These are phyloP conservation scores for Pristionchus entomophagus DNA, from an alignment of 2,888 invertebrate genomes.

Conservation along the genomic window DNA sequence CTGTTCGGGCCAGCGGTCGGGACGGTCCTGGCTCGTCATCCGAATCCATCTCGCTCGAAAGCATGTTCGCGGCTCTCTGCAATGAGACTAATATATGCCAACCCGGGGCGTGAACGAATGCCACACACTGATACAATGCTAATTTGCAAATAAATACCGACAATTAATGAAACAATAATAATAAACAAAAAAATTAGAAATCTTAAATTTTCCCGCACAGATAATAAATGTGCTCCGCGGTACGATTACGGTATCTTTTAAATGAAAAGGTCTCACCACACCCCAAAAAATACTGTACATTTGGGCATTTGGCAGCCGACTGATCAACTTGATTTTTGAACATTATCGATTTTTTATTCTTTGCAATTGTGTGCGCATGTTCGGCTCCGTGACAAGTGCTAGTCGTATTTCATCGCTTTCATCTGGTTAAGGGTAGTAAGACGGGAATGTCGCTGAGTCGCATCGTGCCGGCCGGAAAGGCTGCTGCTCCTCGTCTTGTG, in stretches of 20 bases:
- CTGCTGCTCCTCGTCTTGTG: constrained; percentile 60
- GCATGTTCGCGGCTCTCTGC: no score
- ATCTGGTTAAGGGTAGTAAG: constrained; percentile 51
- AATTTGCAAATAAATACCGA: no score
- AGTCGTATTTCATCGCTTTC: background rate
- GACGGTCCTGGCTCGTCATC: no score
- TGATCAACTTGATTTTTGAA: background rate
- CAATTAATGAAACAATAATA: no score
- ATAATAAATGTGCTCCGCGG: background rate
- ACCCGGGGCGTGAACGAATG: no score
- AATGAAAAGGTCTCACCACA: background rate
- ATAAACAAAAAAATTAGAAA: background rate
- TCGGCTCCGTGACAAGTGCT: background rate
- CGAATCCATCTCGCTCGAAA: no score
- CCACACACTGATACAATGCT: no score
- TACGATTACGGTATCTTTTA: background rate
- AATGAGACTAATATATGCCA: no score
- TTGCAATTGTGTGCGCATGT: background rate
- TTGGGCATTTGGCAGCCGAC: background rate
- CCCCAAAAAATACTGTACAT: background rate
- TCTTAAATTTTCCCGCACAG: background rate
- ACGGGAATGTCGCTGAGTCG: constrained; percentile 65
- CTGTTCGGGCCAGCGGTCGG: no score
- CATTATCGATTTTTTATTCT: constrained; percentile 18
- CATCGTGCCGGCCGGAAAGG: constrained; percentile 62